Evolutionary conservation across 1,140 invertebrate species (phyloP), one percentile per base, ranked within the genome.

Genomic region (Amyelois transitella): DNA sequence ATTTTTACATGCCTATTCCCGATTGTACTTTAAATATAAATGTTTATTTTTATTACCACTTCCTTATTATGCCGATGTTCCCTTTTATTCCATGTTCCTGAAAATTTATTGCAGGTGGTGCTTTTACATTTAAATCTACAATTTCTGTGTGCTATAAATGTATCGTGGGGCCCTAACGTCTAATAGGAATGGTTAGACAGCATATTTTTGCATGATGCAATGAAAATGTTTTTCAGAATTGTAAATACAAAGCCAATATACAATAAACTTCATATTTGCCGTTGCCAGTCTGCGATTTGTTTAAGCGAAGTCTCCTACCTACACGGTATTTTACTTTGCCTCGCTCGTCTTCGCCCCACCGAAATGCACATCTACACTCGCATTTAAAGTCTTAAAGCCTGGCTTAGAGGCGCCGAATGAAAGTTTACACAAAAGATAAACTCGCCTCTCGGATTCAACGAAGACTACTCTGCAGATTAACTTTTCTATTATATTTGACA

Each of bases 351-450:
- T n/a, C 32, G 8, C 22, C n/a, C 32, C 32, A 38, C 32, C 17
- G 14, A 48, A 58, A 48, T 59, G 50, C 55, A 51, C 55, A 43
- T 43, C 53, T 43, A 32, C 57, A 51, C 47, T 47, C 21, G 14
- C 43, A 47, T 47, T 54, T 54, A 56, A 56, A 69, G 62, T 52
- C 72, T 73, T 66, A 66, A 66, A 64, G 62, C 62, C 45, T 62
- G 56, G 68, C 66, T 77, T 74, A 78, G 63, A 53, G 53, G 53
- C 54, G 60, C 57, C 66, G 71, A 76, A 79, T 75, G 69, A 75
- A 69, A 81, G 75, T 82, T 79, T 81, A 72, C 75, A 77, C 77
- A 67, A 69, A 69, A 71, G 73, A 79, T 81, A 66, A 73, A 62
- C 59, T 66, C 48, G 62, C 55, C 62, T 58, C 60, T 55, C 44